phyloP scores from a whole-genome alignment of 2,797 vertebrate genomes.

The Pterois miles region DNA sequence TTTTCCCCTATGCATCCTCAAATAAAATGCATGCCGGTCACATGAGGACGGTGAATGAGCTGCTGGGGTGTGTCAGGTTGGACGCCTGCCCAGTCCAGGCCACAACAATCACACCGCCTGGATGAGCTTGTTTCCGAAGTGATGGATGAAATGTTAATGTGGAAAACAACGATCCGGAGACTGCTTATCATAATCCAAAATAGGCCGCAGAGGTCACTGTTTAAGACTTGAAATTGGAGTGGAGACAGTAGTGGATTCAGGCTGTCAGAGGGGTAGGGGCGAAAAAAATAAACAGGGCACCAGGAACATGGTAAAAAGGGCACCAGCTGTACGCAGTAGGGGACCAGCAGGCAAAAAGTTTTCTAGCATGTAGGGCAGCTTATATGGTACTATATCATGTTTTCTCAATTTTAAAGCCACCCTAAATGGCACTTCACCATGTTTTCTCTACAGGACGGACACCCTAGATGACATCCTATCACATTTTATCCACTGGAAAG shows the following conservation, averaged over 20 bases:
- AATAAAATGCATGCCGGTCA: background rate
- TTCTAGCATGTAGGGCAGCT: too few relatives aligned
- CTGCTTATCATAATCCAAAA: slow-evolving; percentile 49
- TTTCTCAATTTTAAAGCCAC: too few relatives aligned
- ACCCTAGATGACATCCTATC: too few relatives aligned
- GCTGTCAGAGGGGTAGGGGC: too few relatives aligned
- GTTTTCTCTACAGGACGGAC: too few relatives aligned
- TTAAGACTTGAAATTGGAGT: slow-evolving; percentile 14
- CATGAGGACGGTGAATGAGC: slow-evolving; percentile 10
- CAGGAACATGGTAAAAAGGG: too few relatives aligned
- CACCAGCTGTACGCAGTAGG: too few relatives aligned
- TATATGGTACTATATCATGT: too few relatives aligned
- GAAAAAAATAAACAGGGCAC: too few relatives aligned
- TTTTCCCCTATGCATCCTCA: background rate
- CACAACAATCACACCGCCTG: slow-evolving; percentile 18
- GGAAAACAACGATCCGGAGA: slow-evolving; percentile 48
- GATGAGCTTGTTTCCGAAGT: slow-evolving; percentile 29
- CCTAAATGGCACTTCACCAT: too few relatives aligned
- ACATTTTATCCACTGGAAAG: too few relatives aligned
- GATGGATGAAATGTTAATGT: slow-evolving; percentile 62
- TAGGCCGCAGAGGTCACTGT: slow-evolving; percentile 20
- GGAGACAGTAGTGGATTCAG: background rate
- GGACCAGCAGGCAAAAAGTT: fast-evolving
- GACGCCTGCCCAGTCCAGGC: slow-evolving; percentile 22
- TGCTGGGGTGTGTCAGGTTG: slow-evolving; percentile 22